phyloP scores from a whole-genome alignment of 2,888 invertebrate genomes.

The Thereva unica region DNA sequence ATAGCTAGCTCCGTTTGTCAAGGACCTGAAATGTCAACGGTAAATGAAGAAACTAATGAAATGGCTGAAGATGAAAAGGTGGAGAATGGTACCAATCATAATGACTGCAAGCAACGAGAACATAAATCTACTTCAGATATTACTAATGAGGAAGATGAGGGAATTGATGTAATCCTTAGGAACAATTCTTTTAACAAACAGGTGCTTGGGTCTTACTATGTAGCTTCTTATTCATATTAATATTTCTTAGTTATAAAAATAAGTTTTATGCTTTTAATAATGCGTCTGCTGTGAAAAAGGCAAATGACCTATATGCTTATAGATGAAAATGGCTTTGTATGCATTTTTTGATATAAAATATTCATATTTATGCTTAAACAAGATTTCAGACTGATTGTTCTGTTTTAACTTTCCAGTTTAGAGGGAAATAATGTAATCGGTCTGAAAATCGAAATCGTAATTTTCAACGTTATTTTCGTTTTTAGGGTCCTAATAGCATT shows the following conservation, averaged over 20 bases:
- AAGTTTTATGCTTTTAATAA: background rate
- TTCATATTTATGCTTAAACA: too few species aligned
- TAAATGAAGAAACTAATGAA: constrained; percentile 52
- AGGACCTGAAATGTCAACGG: constrained; percentile 57
- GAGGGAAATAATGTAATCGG: too few species aligned
- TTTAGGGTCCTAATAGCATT: too few species aligned
- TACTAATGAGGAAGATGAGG: constrained; percentile 45
- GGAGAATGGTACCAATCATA: constrained; percentile 18
- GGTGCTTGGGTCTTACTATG: constrained; percentile 41
- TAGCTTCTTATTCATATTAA: background rate
- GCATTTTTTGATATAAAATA: too few species aligned
- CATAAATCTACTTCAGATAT: constrained; percentile 37
- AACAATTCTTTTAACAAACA: constrained; percentile 45
- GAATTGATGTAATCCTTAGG: constrained; percentile 46
- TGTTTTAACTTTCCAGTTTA: too few species aligned
- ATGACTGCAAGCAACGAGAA: constrained; percentile 3
- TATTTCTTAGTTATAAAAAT: background rate
- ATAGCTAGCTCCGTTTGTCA: constrained; percentile 44
- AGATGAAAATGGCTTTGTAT: too few species aligned
- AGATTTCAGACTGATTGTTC: too few species aligned
- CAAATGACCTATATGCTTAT: too few species aligned
- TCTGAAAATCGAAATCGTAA: too few species aligned
- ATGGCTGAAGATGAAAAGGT: constrained; percentile 38
- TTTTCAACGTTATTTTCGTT: too few species aligned
- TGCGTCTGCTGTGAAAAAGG: too few species aligned